Percentiles rank a stretch among this genome's conserved stretches.
These are phyloP conservation scores for Heliothis subflexa DNA, from an alignment of 1,140 invertebrate species.

Conservation along the genomic window DNA sequence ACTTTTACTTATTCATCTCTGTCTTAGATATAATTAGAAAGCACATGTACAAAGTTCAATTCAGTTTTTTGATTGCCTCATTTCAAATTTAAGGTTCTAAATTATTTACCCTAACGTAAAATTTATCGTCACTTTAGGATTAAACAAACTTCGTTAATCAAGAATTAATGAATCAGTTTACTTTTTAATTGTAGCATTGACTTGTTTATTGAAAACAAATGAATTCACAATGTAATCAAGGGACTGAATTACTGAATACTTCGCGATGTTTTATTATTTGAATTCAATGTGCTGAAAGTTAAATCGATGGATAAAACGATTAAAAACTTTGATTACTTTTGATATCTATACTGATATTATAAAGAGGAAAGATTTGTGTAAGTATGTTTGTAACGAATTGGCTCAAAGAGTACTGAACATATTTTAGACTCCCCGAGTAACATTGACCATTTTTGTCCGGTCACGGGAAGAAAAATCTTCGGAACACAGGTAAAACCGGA, in stretches of 20 bases:
- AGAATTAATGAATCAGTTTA: background rate
- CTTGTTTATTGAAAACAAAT: background rate
- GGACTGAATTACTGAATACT: background rate
- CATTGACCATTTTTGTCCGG: no score
- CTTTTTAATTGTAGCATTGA: background rate
- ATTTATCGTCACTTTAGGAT: background rate
- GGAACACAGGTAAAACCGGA: no score
- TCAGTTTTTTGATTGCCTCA: no score
- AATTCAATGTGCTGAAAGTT: background rate
- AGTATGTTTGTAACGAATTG: no score
- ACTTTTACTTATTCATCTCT: no score
- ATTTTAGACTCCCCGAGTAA: no score
- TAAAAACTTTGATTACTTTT: slow-evolving; percentile 2
- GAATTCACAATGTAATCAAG: slow-evolving; percentile 7
- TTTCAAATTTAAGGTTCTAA: no score
- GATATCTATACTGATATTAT: background rate
- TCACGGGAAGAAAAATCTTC: background rate
- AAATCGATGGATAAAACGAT: background rate
- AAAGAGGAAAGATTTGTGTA: no score
- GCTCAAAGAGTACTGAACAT: no score
- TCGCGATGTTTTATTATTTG: background rate
- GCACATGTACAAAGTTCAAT: no score
- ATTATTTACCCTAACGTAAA: background rate
- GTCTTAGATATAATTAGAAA: no score
- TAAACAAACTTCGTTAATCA: slow-evolving; percentile 1